Evolutionary conservation across 2,888 invertebrate genomes (phyloP), one percentile per base, ranked within the genome.

Genomic region (Dicyrtomina minuta): DNA sequence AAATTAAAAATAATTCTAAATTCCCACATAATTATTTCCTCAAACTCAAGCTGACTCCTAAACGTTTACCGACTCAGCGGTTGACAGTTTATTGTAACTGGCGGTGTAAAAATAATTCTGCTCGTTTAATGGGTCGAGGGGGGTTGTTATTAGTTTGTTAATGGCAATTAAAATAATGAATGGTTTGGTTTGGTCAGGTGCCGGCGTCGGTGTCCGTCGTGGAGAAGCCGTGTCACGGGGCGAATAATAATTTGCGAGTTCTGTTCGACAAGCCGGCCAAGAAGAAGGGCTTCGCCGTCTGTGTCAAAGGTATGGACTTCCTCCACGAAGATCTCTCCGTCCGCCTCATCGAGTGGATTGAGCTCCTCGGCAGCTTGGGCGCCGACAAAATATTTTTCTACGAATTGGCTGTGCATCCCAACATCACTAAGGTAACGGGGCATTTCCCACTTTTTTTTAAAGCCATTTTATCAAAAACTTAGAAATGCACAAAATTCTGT

Each of bases 271-370:
- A 87, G 70, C 92, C 92, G 0, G 84, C 83, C 2, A 83, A 84
- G 67, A 89, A 88, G 79, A 89, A 90, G 79, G 89, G 90, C 27
- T 94, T 95, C 81, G 94, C 93, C 1, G 93, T 95, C 2, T 95
- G 95, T 82, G 94, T 95, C 24, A 95, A 95, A 82, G 96, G 96
- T 0, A 84, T 97, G 66, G 95, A 96, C 82, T 96, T 96, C 80
- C 86, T 92, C 2, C 91, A 94, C 83, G 92, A 93, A 80, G 96
- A 96, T 82, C 83, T 95, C 1, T 93, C 93, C 1, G 91, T 92
- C 17, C 86, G 93, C 2, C 84, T 96, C 26, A 89, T 96, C 59
- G 96, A 97, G 82, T 97, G 96, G 96, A 90, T 96, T 79, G 96
- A 96, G 82, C 84, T 94, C 73, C 84, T 96, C 41, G 88, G 88